Evolutionary conservation across 2,888 invertebrate genomes (phyloP).

Genomic region (Gymnocheta viridis): DNA sequence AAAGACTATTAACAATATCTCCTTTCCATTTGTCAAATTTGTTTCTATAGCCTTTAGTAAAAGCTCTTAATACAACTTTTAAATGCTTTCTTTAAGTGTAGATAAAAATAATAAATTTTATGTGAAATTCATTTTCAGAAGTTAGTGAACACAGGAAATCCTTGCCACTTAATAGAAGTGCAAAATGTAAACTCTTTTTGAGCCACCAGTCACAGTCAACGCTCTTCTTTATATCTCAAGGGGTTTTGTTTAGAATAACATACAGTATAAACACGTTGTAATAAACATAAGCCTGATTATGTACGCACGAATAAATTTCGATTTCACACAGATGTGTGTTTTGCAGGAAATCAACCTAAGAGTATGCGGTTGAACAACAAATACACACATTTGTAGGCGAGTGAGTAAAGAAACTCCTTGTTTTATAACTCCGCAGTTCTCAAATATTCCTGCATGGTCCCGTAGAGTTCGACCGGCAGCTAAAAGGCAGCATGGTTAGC

Average conservation of each 20-base stretch:
- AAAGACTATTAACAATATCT: too few relatives aligned
- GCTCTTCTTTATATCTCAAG: not conserved
- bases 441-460: not conserved
- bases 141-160: conserved; percentile 1
- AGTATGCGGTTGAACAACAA: conserved; percentile 12
- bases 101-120: not conserved
- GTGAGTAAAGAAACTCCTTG: conserved; percentile 24
- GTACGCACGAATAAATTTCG: conserved; percentile 60
- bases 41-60: too few relatives aligned
- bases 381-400: not conserved
- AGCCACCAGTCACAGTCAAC: not conserved
- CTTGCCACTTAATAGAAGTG: not conserved
- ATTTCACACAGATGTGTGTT: conserved; percentile 53
- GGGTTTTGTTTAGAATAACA: conserved; percentile 9
- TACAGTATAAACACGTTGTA: conserved; percentile 3
- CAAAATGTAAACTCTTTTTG: conserved; percentile 20
- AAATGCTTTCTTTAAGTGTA: not conserved
- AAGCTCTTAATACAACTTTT: not conserved
- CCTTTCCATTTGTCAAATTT: too few relatives aligned
- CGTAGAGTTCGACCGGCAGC: not conserved
- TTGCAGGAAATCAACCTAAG: conserved; percentile 32
- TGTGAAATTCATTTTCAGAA: not conserved
- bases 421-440: not conserved
- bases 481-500: too few relatives aligned
- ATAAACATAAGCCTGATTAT: conserved; percentile 23